phyloP scores from a whole-genome alignment of 2,888 invertebrate species.

The Napeogenes inachia region DNA sequence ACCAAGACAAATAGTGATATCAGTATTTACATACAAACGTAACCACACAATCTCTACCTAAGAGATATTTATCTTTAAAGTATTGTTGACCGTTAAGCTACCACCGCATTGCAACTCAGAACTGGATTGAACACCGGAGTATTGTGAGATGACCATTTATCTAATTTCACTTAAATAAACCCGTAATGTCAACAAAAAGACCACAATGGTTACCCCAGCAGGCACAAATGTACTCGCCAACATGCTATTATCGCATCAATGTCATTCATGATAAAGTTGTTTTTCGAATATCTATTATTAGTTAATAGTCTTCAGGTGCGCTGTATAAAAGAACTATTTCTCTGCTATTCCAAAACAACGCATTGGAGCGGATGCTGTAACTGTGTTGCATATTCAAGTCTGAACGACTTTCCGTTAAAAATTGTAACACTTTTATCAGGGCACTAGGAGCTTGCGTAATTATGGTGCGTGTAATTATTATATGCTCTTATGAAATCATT shows the following conservation, averaged over 20 bases:
- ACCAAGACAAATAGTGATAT: not conserved
- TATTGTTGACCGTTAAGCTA: slow-evolving; percentile 41
- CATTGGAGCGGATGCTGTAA: slow-evolving; percentile 56
- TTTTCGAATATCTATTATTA: slow-evolving; percentile 34
- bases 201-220: slow-evolving; percentile 53
- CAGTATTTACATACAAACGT: slow-evolving; percentile 27
- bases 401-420: slow-evolving; percentile 34
- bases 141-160: slow-evolving; percentile 74
- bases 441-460: slow-evolving; percentile 4
- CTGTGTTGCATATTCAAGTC: slow-evolving; percentile 34
- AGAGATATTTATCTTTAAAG: slow-evolving; percentile 34
- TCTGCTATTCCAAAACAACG: slow-evolving; percentile 59
- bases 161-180: slow-evolving; percentile 77
- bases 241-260: slow-evolving; percentile 46
- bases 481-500: not conserved
- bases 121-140: slow-evolving; percentile 64
- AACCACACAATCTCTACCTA: slow-evolving; percentile 40
- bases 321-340: slow-evolving; percentile 62
- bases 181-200: slow-evolving; percentile 73
- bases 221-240: slow-evolving; percentile 39
- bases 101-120: slow-evolving; percentile 21
- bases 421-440: slow-evolving; percentile 23
- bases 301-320: slow-evolving; percentile 34
- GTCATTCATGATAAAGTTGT: slow-evolving; percentile 40
- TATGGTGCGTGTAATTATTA: not conserved